These are phyloP conservation scores for Hyposmocoma kahamanoa DNA, from an alignment of 1,140 invertebrate genomes.

Conservation along the genomic window DNA sequence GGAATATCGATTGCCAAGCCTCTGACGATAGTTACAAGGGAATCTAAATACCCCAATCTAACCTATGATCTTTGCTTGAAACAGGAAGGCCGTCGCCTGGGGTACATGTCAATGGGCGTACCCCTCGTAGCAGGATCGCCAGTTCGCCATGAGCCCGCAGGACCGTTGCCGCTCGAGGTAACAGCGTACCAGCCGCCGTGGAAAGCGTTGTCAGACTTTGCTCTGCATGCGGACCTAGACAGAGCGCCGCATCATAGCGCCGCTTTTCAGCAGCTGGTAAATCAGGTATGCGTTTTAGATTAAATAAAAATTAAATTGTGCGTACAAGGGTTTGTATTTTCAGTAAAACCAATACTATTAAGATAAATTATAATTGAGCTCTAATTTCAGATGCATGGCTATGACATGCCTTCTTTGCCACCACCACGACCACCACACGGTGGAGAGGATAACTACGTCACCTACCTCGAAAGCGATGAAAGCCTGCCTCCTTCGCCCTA, in stretches of 20 bases:
- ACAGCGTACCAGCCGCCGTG: conserved; percentile 97
- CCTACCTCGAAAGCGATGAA: conserved; percentile 91
- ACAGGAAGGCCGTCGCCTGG: conserved; percentile 90
- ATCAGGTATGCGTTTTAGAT: conserved; percentile 80
- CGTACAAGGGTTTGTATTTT: too few species aligned
- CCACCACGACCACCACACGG: conserved; percentile 83
- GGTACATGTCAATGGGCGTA: conserved; percentile 96
- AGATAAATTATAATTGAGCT: too few species aligned
- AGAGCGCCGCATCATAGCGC: conserved; percentile 83
- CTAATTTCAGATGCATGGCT: conserved; percentile 87
- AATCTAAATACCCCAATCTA: neutral
- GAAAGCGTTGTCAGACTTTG: conserved; percentile 97
- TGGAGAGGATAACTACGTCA: conserved; percentile 92
- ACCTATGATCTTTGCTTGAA: neutral
- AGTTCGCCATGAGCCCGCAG: conserved; percentile 92
- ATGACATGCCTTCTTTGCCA: conserved; percentile 81
- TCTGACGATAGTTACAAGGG: too few species aligned
- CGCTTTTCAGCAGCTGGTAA: conserved; percentile 96
- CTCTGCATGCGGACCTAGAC: conserved; percentile 94
- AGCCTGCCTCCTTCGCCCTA: conserved; percentile 81
- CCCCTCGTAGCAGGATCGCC: conserved; percentile 97
- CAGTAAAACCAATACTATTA: too few species aligned
- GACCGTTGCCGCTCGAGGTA: conserved; percentile 86
- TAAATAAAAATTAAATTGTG: too few species aligned
- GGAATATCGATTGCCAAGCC: too few species aligned